Evolutionary conservation across 2,888 invertebrate species (phyloP).

Genomic region (Patella ulyssiponensis): DNA sequence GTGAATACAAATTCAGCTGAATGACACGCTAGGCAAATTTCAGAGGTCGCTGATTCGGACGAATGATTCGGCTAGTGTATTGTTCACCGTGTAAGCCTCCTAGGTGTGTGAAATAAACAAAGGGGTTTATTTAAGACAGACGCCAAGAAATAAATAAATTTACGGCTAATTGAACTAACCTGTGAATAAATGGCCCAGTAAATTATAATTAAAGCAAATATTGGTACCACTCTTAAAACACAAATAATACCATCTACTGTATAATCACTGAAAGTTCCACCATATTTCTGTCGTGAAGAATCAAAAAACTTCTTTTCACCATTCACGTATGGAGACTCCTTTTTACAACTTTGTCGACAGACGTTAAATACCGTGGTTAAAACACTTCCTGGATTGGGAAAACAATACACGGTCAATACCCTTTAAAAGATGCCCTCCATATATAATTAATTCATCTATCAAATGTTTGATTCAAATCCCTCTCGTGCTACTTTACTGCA

Average conservation of each 20-base stretch:
- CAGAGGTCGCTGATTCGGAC: neutral
- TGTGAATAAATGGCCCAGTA: slow-evolving; percentile 64
- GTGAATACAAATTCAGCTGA: neutral
- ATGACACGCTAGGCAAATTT: neutral
- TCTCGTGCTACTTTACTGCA: too few relatives aligned
- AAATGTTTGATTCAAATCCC: too few relatives aligned
- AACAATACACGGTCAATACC: too few relatives aligned
- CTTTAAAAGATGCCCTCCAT: too few relatives aligned
- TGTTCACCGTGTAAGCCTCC: neutral
- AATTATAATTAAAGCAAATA: slow-evolving; percentile 57
- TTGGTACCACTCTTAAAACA: slow-evolving; percentile 56
- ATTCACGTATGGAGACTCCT: slow-evolving; percentile 12
- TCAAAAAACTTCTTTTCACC: slow-evolving; percentile 26
- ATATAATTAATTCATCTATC: too few relatives aligned
- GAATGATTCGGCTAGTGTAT: neutral
- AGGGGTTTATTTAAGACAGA: neutral
- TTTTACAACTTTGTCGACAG: slow-evolving; percentile 18
- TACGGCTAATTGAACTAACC: slow-evolving; percentile 38
- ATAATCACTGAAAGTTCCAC: slow-evolving; percentile 53
- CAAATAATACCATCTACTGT: slow-evolving; percentile 58
- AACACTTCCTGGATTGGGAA: slow-evolving; percentile 30
- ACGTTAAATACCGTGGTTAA: slow-evolving; percentile 28
- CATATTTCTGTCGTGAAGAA: slow-evolving; percentile 45
- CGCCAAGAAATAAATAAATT: neutral
- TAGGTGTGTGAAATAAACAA: neutral